Evolutionary conservation across 2,888 invertebrate species (phyloP).

Genomic region (Patella pellucida): DNA sequence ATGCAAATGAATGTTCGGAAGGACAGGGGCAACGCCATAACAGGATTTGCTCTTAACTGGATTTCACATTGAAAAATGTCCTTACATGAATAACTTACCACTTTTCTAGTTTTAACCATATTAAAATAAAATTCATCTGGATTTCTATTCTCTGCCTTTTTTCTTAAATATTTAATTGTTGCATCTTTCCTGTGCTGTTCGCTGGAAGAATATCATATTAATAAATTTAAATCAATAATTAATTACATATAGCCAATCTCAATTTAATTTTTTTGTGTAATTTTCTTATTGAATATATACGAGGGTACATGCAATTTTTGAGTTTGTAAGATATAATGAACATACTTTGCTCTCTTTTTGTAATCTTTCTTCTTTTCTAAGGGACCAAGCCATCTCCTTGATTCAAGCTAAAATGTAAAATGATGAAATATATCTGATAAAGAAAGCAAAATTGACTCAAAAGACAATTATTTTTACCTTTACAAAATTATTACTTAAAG

Average conservation of each 20-base stretch:
- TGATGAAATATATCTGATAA: neutral
- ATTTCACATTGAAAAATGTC: too few relatives aligned
- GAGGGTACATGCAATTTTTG: neutral
- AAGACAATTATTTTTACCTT: too few relatives aligned
- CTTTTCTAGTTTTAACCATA: constrained; percentile 62
- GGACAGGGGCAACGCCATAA: too few relatives aligned
- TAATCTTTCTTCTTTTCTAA: constrained; percentile 71
- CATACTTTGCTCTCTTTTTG: constrained; percentile 67
- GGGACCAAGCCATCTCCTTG: constrained; percentile 64
- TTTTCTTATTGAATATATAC: neutral
- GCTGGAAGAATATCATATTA: constrained; percentile 59
- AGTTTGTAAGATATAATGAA: constrained; percentile 11
- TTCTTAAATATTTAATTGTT: constrained; percentile 84
- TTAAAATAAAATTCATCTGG: constrained; percentile 97
- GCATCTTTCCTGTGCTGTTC: constrained; percentile 87
- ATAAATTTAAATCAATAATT: too few relatives aligned
- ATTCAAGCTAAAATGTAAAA: constrained; percentile 50
- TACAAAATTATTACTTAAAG: too few relatives aligned
- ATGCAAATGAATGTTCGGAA: too few relatives aligned
- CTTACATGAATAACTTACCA: constrained; percentile 41
- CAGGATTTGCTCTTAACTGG: too few relatives aligned
- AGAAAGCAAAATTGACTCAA: too few relatives aligned
- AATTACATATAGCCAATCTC: too few relatives aligned
- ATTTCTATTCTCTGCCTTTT: constrained; percentile 90
- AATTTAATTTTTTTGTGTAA: neutral